Evolutionary conservation across 1,140 invertebrate species (phyloP), one percentile per base, ranked within the genome.

Genomic region (Lerema accius): DNA sequence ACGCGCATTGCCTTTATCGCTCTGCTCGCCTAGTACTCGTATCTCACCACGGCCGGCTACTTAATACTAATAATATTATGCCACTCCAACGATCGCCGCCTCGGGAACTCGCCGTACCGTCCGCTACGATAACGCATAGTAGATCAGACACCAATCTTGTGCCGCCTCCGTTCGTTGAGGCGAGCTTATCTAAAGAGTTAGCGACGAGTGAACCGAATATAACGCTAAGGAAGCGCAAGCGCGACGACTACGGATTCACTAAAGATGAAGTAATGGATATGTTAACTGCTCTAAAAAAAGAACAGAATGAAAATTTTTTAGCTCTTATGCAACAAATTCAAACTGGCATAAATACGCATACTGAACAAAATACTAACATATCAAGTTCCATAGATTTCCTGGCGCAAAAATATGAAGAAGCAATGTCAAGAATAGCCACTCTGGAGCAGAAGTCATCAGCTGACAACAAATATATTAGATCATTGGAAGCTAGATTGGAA

Each of bases 401-500:
- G 26, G n/a, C 45, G 16, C 45, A 46, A 26, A 46, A 46, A 26
- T 46, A 46, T 26, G 45, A 46, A n/a, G 45, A 37, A 4, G 35
- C 35, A 2, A 37, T 37, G 0, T 11, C 11, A 11, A 23, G 23
- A 26, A 46, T 46, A 46, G 26, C 23, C 11, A 13, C 4, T 0
- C 11, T 46, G 45, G 45, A 46, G 13, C 10, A 46, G 13, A 46
- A 46, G 16, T 26, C 19, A 2, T 9, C 26, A 14, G n/a, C 46
- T 9, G 46, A 49, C 32, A 3, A 37, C 0, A 56, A 45, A 16
- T 32, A 56, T 45, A 56, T 56, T n/a, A n/a, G 5, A n/a, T 56
- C 39, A 6, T 9, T 45, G 9, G 53, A 43, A 13, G 4, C 7
- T 0, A 56, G 14, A 32, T 13, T 56, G 3, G 28, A 70, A 4